Percentiles rank a stretch among this genome's conserved stretches.
Evolutionary conservation across 92 coral and sea anemone species (phyloP).

Genomic region (Actinernus sp.): DNA sequence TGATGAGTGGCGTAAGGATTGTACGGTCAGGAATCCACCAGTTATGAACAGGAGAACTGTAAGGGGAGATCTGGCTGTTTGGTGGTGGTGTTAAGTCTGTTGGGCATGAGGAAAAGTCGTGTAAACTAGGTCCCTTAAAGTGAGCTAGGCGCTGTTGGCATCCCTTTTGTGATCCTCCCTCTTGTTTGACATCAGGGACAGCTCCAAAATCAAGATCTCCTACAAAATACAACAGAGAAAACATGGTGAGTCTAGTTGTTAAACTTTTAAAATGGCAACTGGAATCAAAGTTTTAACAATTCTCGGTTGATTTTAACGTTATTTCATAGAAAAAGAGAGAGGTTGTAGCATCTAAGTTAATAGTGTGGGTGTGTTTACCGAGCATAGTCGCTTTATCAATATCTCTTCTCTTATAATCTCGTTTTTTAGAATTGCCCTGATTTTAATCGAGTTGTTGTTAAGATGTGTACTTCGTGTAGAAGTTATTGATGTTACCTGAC

Average conservation of each 20-base stretch:
- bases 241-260: slow-evolving; percentile 11
- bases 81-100: slow-evolving; percentile 95
- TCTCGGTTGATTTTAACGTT: no score
- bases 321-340: no score
- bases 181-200: slow-evolving; percentile 97
- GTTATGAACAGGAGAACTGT: slow-evolving; percentile 97
- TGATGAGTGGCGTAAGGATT: slow-evolving; percentile 92
- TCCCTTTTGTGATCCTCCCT: slow-evolving; percentile 81
- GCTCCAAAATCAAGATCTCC: slow-evolving; percentile 98
- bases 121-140: slow-evolving; percentile 95
- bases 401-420: no score
- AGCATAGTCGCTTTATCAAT: no score
- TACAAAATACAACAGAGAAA: slow-evolving; percentile 52
- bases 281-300: no score
- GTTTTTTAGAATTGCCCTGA: no score
- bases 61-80: slow-evolving; percentile 83
- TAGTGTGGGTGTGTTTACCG: no score
- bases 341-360: no score
- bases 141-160: slow-evolving; percentile 92
- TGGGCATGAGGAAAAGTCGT: slow-evolving; percentile 86
- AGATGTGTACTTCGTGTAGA: no score
- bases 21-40: slow-evolving; percentile 99
- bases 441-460: no score
- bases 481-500: no score
- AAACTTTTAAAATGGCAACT: background rate